Evolutionary conservation across 2,888 invertebrate species (phyloP).

Genomic region (Dasysyrphus albostriatus): DNA sequence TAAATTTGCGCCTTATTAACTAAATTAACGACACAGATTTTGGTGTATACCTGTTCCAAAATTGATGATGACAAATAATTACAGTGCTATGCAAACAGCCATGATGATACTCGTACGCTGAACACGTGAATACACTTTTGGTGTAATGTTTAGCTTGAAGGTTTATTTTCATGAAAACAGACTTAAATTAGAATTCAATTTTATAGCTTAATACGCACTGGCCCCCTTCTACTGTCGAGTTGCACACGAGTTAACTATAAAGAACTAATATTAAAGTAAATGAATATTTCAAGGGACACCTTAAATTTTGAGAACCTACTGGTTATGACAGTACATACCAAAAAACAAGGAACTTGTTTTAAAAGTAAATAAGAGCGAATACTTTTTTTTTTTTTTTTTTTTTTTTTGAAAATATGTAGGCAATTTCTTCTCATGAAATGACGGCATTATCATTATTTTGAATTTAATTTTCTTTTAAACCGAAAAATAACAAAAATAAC

Average conservation of each 20-base stretch:
- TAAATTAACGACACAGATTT: constrained; percentile 68
- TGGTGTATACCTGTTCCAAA: constrained; percentile 23
- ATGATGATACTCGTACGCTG: constrained; percentile 14
- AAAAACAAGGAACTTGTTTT: constrained; percentile 1
- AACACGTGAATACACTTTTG: constrained; percentile 30
- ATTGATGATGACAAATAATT: constrained; percentile 68
- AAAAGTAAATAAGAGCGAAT: too few species aligned
- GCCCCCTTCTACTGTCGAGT: background rate
- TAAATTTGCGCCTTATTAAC: constrained; percentile 74
- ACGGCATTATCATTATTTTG: too few species aligned
- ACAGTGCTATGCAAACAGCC: constrained; percentile 71
- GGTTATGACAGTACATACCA: background rate
- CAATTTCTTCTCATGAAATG: too few species aligned
- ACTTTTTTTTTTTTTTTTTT: too few species aligned
- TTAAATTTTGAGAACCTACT: background rate
- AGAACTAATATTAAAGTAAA: constrained; percentile 17
- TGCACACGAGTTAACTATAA: background rate
- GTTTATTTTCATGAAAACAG: constrained; percentile 45
- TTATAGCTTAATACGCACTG: constrained; percentile 70
- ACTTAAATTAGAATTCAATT: constrained; percentile 72
- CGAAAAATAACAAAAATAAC: too few species aligned
- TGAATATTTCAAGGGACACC: background rate
- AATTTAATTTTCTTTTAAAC: too few species aligned
- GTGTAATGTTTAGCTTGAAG: constrained; percentile 38
- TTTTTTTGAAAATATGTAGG: too few species aligned